Evolutionary conservation across 2,797 vertebrate genomes (phyloP), one percentile per base, ranked within the genome.

Genomic region (Tenualosa thibaudeaui): DNA sequence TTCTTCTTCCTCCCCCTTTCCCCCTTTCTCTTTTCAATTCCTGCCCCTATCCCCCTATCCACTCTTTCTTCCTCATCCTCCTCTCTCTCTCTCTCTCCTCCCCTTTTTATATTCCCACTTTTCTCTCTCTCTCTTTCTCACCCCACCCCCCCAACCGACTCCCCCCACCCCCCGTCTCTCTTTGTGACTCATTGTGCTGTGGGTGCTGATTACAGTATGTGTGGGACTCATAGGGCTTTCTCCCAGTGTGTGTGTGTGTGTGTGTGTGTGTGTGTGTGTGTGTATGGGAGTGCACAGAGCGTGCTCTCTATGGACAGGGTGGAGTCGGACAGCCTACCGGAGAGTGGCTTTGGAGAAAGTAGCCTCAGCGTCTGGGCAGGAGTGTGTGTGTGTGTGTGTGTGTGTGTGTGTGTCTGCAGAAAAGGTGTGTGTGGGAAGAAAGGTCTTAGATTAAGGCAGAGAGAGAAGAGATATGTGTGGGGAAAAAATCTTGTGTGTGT

Each of bases 271-370:
- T 46, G 71, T 78, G 37, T 78, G 71, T 78, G 37, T 78, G 37
- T 46, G 37, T 37, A 40, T 19, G 17, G 37, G 37, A 4, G 40
- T 8, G 37, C 17, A 84, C 40, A 43, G 81, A 84, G 71, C 51
- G 49, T 82, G 81, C 87, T 82, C 87, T 84, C 84, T 85, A 51
- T 85, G 51, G 56, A 86, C 65, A 86, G 81, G 84, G 81, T 84
- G 84, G 87, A 87, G 87, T 81, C 86, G 84, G 87, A 86, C 83
- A 82, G 68, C 51, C 26, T 81, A 75, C 68, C 37, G 68, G 68
- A 84, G 86, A 89, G 84, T 83, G 60, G 82, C 86, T 87, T 49
- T 82, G 54, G 82, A 88, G 54, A 83, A 88, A 89, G 85, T 81
- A 84, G 84, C 56, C 78, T 19, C 81, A 0, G 22, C 54, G 54